phyloP scores from a whole-genome alignment of 2,113 vertebrate genomes.

The Ictidomys tridecemlineatus region DNA sequence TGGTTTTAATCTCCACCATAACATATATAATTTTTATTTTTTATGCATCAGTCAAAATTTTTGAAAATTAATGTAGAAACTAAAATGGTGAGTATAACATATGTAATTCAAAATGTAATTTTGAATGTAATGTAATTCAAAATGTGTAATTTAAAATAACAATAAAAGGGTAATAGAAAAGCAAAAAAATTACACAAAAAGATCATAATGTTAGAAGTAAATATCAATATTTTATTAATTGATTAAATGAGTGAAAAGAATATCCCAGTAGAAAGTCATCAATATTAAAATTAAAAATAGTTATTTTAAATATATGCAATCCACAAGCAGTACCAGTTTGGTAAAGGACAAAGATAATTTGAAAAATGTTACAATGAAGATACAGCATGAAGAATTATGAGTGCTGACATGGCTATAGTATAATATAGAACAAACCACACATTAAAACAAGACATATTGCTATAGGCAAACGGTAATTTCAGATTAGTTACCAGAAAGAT shows the following conservation, averaged over 20 bases:
- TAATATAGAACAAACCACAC: background rate
- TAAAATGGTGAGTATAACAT: background rate
- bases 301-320: background rate
- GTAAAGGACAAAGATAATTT: background rate
- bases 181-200: background rate
- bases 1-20: too few species aligned
- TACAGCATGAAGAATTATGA: background rate
- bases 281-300: background rate
- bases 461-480: background rate
- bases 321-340: background rate
- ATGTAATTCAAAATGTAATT: background rate
- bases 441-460: background rate
- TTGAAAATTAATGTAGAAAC: background rate
- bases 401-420: background rate
- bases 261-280: background rate
- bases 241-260: background rate
- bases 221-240: background rate
- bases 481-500: background rate
- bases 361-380: background rate
- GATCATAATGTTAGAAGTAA: background rate
- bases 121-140: too few species aligned
- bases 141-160: background rate
- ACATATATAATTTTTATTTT: too few species aligned
- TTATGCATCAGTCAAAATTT: too few species aligned
- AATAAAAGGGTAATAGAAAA: background rate